Percentiles rank a stretch among this genome's conserved stretches.
These are phyloP conservation scores for Coronaproctus castanopsis DNA, from an alignment of 2,888 invertebrate species.

Conservation along the genomic window DNA sequence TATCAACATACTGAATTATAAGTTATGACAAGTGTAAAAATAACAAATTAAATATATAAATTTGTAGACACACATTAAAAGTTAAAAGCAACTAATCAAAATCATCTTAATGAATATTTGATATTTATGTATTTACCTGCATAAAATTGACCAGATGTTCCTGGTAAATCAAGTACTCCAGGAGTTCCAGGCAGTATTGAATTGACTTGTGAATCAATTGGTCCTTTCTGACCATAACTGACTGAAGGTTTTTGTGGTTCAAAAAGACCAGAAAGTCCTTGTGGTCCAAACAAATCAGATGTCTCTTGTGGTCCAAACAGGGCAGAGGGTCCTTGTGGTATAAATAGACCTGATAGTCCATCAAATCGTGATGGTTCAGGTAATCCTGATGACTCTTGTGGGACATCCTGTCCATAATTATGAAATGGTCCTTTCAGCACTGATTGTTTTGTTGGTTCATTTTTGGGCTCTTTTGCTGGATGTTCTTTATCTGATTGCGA, in stretches of 20 bases:
- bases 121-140: no score
- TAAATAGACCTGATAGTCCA: not conserved
- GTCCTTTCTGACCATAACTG: not conserved
- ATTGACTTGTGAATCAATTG: not conserved
- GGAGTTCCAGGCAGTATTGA: conserved; percentile 1
- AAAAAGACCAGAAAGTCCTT: conserved; percentile 3
- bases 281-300: conserved; percentile 21
- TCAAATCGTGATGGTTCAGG: no score
- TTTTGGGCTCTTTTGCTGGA: conserved; percentile 17
- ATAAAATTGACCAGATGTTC: no score
- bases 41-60: no score
- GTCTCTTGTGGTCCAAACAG: conserved; percentile 25
- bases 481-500: conserved; percentile 12
- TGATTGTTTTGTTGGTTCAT: conserved; percentile 22
- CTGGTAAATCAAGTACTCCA: conserved; percentile 22
- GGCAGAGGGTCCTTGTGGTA: conserved; percentile 20
- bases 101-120: no score
- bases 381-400: no score
- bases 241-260: not conserved
- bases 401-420: no score
- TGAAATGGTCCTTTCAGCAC: no score
- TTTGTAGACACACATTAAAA: no score
- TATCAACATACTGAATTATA: no score
- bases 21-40: no score
- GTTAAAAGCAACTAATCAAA: no score